Evolutionary conservation across 23 tunicate species (phyloP).

Genomic region (Aplidium turbinatum): DNA sequence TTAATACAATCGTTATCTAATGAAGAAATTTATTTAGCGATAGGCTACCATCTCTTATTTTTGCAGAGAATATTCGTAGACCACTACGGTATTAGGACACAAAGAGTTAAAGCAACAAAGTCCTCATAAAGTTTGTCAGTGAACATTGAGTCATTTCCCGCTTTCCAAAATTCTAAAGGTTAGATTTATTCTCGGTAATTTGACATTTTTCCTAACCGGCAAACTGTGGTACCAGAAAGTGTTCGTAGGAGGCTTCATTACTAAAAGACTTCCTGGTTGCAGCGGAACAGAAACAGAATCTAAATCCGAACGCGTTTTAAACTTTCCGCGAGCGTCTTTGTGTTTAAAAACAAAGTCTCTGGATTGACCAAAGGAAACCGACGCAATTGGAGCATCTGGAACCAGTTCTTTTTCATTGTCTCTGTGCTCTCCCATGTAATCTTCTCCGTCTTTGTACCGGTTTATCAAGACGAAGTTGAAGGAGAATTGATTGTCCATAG

Average conservation of each 20-base stretch:
- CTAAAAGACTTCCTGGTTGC: conserved; percentile 39
- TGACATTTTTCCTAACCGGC: conserved; percentile 28
- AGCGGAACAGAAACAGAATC: not conserved
- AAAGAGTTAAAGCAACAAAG: no score
- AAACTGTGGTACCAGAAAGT: conserved; percentile 59
- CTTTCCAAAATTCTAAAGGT: conserved; percentile 47
- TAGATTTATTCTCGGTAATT: conserved; percentile 47
- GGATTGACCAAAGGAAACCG: conserved; percentile 60
- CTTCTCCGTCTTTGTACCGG: conserved; percentile 50
- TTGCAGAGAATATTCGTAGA: no score
- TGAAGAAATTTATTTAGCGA: no score
- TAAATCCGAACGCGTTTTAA: conserved; percentile 29
- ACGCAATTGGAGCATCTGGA: conserved; percentile 53
- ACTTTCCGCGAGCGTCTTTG: conserved; percentile 42
- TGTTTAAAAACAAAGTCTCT: conserved; percentile 61
- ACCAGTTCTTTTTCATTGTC: conserved; percentile 61
- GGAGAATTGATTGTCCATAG: conserved; percentile 13
- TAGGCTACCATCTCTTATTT: no score
- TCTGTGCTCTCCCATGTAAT: conserved; percentile 75
- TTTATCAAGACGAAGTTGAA: conserved; percentile 61
- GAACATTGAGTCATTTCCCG: no score
- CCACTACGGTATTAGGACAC: no score
- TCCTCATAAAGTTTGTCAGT: no score
- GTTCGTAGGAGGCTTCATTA: conserved; percentile 70
- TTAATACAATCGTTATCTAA: no score